Evolutionary conservation across 1,140 invertebrate genomes (phyloP), one percentile per base, ranked within the genome.

Genomic region (Drosophila bocqueti): DNA sequence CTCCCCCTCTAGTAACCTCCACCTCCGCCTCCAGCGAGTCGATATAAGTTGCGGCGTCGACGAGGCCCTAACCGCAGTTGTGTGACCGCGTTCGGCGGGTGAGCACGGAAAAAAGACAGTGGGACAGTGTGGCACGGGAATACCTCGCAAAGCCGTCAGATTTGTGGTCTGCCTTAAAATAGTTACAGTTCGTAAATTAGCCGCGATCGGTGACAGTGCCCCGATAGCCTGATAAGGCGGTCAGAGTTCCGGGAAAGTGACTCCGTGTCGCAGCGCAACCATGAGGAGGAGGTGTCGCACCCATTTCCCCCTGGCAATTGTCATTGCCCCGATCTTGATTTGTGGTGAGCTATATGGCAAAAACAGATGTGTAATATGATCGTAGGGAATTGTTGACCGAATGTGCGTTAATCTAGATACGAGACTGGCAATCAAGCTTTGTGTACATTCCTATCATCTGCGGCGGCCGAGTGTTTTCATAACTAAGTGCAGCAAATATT

Each of bases 31-130:
- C 21, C 21, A 36, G 24, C 42, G 65, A 82, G 74, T 26, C 81
- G 75, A 86, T 85, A 85, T 85, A 85, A 85, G 82, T 85, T 54
- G 64, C 59, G 45, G 50, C 49, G 65, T 38, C 59, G 31, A 31
- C 21, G 54, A 43, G 50, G 54, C 58, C 68, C 59, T 62, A 64
- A 79, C 83, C 83, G 69, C 83, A 85, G 83, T 85, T 86, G 83
- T 76, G 83, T 67, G 83, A 72, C 83, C 79, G 83, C 83, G 78
- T 86, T 85, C 69, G 79, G 79, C 83, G 83, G 79, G 83, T 52
- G 62, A 86, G 69, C 79, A 82, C 45, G 74, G 47, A 61, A 58
- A 63, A 42, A 74, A 50, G 65, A 58, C 74, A 60, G 42, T 38
- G 31, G 46, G 34, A 60, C 24, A 45, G 24, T 24, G 11, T 43